phyloP scores from a whole-genome alignment of 2,113 vertebrate species.

The Apteryx owenii region DNA sequence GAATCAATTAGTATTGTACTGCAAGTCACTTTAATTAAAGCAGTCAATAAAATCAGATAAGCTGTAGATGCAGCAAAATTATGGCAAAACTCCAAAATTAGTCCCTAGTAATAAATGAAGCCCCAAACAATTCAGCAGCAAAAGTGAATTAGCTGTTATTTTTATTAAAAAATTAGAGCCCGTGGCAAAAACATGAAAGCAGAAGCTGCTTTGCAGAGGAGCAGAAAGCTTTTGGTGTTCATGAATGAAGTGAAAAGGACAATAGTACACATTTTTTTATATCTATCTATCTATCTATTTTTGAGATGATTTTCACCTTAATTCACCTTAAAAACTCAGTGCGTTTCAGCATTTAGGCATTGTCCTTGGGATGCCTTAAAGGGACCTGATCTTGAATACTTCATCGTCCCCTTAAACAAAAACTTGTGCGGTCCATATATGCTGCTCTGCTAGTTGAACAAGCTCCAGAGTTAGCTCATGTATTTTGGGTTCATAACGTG shows the following conservation, averaged over 20 bases:
- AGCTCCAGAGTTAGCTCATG: background rate
- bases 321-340: background rate
- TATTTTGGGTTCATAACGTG: background rate
- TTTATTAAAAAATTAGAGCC: constrained; percentile 39
- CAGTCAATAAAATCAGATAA: constrained; percentile 69
- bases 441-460: background rate
- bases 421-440: background rate
- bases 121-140: background rate
- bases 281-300: background rate
- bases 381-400: background rate
- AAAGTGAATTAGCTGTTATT: constrained; percentile 51
- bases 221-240: background rate
- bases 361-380: background rate
- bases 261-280: background rate
- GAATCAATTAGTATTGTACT: constrained; percentile 74
- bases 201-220: background rate
- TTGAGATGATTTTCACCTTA: background rate
- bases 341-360: background rate
- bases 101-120: constrained; percentile 25
- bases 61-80: constrained; percentile 46
- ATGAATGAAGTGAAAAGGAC: background rate
- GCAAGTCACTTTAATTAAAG: constrained; percentile 71
- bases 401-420: background rate
- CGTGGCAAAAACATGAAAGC: background rate
- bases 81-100: constrained; percentile 53